Evolutionary conservation across 2,113 vertebrate species (phyloP).

Genomic region (Donacobius atricapilla): DNA sequence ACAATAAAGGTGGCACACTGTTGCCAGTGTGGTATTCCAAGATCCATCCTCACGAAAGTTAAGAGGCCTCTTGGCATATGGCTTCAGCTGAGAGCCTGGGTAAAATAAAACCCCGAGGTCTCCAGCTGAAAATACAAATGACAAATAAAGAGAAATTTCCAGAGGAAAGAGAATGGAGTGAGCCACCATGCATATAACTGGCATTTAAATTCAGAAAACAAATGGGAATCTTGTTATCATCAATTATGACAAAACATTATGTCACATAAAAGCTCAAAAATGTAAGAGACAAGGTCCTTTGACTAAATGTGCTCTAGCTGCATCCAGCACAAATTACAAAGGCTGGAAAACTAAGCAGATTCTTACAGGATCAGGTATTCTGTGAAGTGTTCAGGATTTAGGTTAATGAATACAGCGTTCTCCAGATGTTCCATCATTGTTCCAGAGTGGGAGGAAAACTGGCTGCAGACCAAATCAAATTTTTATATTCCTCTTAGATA

Average conservation of each 20-base stretch:
- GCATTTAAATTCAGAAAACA: slow-evolving; percentile 30
- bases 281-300: background rate
- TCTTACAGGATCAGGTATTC: slow-evolving; percentile 30
- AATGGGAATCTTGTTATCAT: slow-evolving; percentile 14
- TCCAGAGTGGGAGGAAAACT: slow-evolving; percentile 60
- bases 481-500: slow-evolving; percentile 58
- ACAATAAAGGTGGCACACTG: slow-evolving; percentile 47
- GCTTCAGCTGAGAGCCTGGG: slow-evolving; percentile 36
- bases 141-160: slow-evolving; percentile 37
- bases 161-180: background rate
- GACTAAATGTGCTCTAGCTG: background rate
- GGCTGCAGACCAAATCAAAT: slow-evolving; percentile 60
- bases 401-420: slow-evolving; percentile 38
- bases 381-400: slow-evolving; percentile 21
- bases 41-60: slow-evolving; percentile 44
- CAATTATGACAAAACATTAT: slow-evolving; percentile 10
- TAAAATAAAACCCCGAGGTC: slow-evolving; percentile 46
- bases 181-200: background rate
- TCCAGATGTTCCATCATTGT: slow-evolving; percentile 55
- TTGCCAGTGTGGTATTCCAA: slow-evolving; percentile 34
- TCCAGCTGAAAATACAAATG: slow-evolving; percentile 31
- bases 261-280: background rate
- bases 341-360: slow-evolving; percentile 33
- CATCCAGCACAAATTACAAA: background rate
- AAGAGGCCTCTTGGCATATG: slow-evolving; percentile 56